phyloP scores from a whole-genome alignment of 2,797 vertebrate genomes.

The Aselliscus stoliczkanus region DNA sequence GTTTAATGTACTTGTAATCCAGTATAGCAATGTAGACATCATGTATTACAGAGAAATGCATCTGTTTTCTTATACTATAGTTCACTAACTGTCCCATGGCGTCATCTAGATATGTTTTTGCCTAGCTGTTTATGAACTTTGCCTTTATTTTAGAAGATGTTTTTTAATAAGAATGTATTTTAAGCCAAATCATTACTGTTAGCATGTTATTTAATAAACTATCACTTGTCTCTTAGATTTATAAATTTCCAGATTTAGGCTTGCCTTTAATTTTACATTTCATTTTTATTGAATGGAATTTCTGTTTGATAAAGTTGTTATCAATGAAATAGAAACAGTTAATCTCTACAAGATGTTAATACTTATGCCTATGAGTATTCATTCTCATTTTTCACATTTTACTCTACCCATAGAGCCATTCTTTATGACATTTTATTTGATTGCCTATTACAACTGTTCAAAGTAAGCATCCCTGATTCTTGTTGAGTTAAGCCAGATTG shows the following conservation, averaged over 20 bases:
- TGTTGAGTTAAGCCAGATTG: neutral
- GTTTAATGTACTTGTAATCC: slow-evolving; percentile 32
- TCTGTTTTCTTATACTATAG: neutral
- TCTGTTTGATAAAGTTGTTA: neutral
- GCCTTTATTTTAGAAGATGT: slow-evolving; percentile 21
- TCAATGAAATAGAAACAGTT: neutral
- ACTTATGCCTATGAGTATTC: neutral
- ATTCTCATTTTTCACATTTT: neutral
- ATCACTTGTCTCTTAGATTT: neutral
- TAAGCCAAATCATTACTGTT: neutral
- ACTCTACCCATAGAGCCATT: neutral
- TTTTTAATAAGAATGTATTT: slow-evolving; percentile 3
- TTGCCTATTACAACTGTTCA: neutral
- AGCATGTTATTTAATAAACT: neutral
- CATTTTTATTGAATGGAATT: neutral
- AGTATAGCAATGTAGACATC: neutral
- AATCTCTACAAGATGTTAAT: neutral
- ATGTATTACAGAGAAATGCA: neutral
- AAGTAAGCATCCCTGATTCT: neutral
- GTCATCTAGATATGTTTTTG: neutral
- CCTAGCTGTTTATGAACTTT: slow-evolving; percentile 8
- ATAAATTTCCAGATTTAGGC: neutral
- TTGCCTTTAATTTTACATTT: slow-evolving; percentile 42
- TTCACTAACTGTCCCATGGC: neutral
- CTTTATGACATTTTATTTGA: neutral